These are phyloP conservation scores for Pipistrellus pipistrellus DNA, from an alignment of 2,797 vertebrate species.

Conservation along the genomic window DNA sequence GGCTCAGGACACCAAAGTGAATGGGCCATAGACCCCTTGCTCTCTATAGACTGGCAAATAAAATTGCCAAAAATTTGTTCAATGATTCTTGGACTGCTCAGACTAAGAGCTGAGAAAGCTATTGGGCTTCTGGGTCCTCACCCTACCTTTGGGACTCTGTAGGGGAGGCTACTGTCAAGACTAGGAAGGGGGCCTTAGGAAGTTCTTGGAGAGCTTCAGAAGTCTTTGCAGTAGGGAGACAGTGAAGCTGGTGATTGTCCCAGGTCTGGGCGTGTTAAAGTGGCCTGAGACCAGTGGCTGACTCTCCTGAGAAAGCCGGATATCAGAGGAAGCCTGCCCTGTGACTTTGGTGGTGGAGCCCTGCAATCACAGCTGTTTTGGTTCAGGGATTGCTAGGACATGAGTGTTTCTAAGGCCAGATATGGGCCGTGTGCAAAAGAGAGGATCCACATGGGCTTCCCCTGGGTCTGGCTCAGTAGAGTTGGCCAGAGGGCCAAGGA, in stretches of 20 bases:
- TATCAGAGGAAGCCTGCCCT: background rate
- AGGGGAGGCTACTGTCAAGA: background rate
- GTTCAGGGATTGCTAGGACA: background rate
- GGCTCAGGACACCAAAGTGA: background rate
- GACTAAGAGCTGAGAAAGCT: background rate
- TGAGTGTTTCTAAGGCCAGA: background rate
- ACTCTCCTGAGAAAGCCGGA: background rate
- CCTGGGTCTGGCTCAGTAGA: background rate
- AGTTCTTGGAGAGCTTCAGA: background rate
- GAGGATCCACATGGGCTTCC: background rate
- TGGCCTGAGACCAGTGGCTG: background rate
- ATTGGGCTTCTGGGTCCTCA: background rate
- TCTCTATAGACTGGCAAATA: background rate
- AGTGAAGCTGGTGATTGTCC: accelerated
- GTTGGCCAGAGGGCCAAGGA: background rate
- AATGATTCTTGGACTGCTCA: background rate
- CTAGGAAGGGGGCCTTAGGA: background rate
- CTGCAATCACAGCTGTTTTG: background rate
- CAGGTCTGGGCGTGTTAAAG: background rate
- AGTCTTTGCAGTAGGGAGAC: background rate
- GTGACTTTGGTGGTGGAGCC: background rate
- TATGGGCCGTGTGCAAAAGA: background rate
- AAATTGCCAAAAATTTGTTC: slow-evolving; percentile 33
- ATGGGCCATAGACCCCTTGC: background rate
- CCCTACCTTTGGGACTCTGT: background rate